Evolutionary conservation across 1,140 invertebrate genomes (phyloP).

Genomic region (Microplitis mediator): DNA sequence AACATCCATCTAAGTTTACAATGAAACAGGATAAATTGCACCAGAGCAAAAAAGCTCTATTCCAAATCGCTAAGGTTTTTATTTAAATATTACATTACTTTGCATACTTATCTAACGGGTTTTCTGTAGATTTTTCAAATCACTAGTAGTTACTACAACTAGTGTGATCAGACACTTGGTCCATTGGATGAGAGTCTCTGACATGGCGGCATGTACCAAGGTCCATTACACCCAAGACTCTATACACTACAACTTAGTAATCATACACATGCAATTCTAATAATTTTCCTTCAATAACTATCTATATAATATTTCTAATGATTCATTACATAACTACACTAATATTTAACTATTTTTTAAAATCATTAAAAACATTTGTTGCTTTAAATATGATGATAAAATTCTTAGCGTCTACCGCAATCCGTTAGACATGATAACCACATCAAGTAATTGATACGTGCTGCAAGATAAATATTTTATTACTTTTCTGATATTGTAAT

Average conservation of each 20-base stretch:
- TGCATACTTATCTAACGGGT: neutral
- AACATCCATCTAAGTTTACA: constrained; percentile 26
- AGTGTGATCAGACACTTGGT: constrained; percentile 7
- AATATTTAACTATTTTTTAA: neutral
- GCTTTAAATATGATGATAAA: neutral
- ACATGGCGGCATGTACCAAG: constrained; percentile 17
- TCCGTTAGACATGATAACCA: constrained; percentile 16
- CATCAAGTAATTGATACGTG: constrained; percentile 2
- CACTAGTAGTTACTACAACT: neutral
- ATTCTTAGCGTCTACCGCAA: constrained; percentile 13
- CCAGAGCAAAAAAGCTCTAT: constrained; percentile 59
- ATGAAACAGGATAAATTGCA: constrained; percentile 60
- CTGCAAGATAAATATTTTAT: neutral
- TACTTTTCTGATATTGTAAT: too few species aligned
- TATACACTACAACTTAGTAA: neutral
- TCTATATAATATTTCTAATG: neutral
- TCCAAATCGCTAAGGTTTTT: constrained; percentile 66
- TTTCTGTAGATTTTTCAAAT: neutral
- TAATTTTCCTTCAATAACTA: neutral
- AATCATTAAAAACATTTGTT: neutral
- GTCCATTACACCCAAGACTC: constrained; percentile 22
- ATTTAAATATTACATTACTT: neutral
- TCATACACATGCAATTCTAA: neutral
- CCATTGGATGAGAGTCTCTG: constrained; percentile 8
- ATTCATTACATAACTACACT: neutral